phyloP scores from a whole-genome alignment of 2,797 vertebrate genomes.

The Sitta carolinensis region DNA sequence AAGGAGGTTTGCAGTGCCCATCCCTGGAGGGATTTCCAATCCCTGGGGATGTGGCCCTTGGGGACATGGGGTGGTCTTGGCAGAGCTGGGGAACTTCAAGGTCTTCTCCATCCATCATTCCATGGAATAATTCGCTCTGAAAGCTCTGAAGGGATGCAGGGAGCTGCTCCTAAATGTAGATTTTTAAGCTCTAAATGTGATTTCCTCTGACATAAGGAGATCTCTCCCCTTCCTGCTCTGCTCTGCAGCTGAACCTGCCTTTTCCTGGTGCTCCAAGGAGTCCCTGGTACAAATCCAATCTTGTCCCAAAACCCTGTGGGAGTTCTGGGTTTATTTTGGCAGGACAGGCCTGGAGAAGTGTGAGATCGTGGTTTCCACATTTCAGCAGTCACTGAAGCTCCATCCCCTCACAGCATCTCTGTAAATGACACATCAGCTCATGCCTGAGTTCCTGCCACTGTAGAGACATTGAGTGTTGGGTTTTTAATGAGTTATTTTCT shows the following conservation, averaged over 20 bases:
- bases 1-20: neutral
- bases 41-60: neutral
- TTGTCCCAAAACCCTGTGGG: neutral
- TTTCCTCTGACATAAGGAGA: neutral
- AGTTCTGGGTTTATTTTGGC: neutral
- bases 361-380: neutral
- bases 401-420: neutral
- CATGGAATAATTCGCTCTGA: neutral
- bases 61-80: neutral
- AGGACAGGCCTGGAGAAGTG: neutral
- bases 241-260: neutral
- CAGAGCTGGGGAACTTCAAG: neutral
- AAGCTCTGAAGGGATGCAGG: neutral
- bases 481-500: neutral
- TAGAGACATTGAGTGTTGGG: fast-evolving
- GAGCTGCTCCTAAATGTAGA: neutral
- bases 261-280: neutral
- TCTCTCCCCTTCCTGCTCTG: neutral
- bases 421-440: neutral
- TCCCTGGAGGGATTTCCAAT: neutral
- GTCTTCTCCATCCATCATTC: neutral
- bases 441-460: neutral
- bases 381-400: neutral
- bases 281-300: neutral
- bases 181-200: neutral